Conservation (phyloP, 1,140 invertebrate species). For the Lysiphlebus fabarum region DNA sequence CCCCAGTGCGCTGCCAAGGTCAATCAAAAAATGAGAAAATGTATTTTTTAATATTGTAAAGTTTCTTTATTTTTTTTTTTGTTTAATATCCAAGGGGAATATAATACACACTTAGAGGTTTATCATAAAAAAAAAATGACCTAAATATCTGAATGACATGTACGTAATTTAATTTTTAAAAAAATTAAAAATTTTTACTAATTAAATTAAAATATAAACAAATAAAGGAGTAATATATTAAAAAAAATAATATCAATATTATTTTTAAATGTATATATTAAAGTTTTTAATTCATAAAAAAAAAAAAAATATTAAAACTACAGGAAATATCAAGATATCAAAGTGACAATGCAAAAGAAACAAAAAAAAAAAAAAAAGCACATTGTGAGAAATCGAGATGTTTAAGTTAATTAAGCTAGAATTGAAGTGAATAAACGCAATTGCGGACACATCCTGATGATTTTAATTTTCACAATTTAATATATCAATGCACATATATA, state of each 20-base stretch:
- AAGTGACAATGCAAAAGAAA: neutral
- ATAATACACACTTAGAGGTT: too few species aligned
- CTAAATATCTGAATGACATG: too few species aligned
- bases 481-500: slow-evolving; percentile 2
- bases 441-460: slow-evolving; percentile 48
- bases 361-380: slow-evolving; percentile 13
- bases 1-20: slow-evolving; percentile 12
- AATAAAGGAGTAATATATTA: too few species aligned
- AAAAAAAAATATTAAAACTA: too few species aligned
- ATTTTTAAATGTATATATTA: too few species aligned
- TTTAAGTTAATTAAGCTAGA: slow-evolving; percentile 50
- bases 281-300: too few species aligned
- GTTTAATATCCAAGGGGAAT: neutral
- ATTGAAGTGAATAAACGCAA: slow-evolving; percentile 52
- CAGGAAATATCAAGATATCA: neutral
- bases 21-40: slow-evolving; percentile 17
- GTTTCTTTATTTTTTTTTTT: neutral
- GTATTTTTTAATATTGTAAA: too few species aligned
- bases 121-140: too few species aligned
- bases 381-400: slow-evolving; percentile 30
- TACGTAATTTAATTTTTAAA: too few species aligned
- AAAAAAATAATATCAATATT: too few species aligned
- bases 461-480: slow-evolving; percentile 24
- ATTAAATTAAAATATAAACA: too few species aligned
- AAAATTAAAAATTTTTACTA: too few species aligned